Percentiles rank a stretch among this genome's conserved stretches.
phyloP scores from a whole-genome alignment of 2,797 vertebrate genomes.

The Sebastes baramenuke region DNA sequence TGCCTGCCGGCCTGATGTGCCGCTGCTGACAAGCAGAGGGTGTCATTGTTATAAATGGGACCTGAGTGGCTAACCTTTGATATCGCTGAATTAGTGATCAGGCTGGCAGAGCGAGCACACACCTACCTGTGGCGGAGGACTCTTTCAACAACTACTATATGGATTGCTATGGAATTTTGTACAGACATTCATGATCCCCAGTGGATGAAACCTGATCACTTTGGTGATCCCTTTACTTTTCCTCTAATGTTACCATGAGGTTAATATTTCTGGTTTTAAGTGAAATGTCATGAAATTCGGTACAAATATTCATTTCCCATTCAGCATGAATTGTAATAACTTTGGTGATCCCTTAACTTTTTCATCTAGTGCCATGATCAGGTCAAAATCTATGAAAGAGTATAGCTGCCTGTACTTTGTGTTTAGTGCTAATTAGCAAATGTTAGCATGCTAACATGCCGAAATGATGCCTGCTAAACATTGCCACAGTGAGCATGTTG shows the following conservation, averaged over 20 bases:
- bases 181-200: not conserved
- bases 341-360: not conserved
- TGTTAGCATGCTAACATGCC: not conserved
- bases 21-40: slow-evolving; percentile 36
- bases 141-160: not conserved
- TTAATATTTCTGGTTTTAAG: not conserved
- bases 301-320: not conserved
- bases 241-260: too few species aligned
- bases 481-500: not conserved
- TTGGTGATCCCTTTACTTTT: too few species aligned
- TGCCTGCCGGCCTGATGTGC: slow-evolving; percentile 15
- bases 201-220: not conserved
- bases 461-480: too few species aligned
- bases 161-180: not conserved
- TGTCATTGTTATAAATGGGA: slow-evolving; percentile 56
- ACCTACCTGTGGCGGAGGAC: slow-evolving; percentile 39
- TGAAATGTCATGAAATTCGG: not conserved
- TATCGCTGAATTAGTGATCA: slow-evolving; percentile 59
- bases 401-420: too few species aligned
- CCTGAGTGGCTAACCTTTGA: slow-evolving; percentile 61
- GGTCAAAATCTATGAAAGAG: not conserved
- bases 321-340: not conserved
- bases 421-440: not conserved
- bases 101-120: slow-evolving; percentile 12
- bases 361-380: not conserved